phyloP scores from a whole-genome alignment of 1,140 invertebrate species.

The Globodera ellingtonae region DNA sequence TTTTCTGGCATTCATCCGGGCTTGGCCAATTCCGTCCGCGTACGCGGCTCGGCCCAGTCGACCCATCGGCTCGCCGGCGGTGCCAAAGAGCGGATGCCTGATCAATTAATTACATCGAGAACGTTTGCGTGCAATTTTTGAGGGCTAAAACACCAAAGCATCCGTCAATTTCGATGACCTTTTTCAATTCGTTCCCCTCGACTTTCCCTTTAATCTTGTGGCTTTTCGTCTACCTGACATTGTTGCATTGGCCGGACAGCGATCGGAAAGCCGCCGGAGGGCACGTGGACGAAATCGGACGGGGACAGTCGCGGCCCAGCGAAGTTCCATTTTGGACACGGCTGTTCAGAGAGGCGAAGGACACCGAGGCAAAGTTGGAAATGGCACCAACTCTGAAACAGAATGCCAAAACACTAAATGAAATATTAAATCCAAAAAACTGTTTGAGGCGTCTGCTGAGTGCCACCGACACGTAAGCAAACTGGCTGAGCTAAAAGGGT shows the following conservation, averaged over 20 bases:
- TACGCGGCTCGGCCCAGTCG: constrained; percentile 35
- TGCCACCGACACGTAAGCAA: constrained; percentile 40
- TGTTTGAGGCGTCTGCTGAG: constrained; percentile 41
- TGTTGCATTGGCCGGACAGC: constrained; percentile 47
- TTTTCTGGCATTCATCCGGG: neutral
- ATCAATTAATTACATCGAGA: neutral
- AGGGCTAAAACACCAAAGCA: too few relatives aligned
- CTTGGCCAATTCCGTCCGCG: constrained; percentile 33
- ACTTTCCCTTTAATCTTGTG: too few relatives aligned
- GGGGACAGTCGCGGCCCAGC: constrained; percentile 33
- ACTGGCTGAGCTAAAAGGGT: constrained; percentile 38
- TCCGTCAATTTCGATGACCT: too few relatives aligned
- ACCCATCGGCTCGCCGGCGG: constrained; percentile 44
- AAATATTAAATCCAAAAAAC: constrained; percentile 34
- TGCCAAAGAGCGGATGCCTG: constrained; percentile 41
- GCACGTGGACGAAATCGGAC: constrained; percentile 26
- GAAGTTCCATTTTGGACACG: constrained; percentile 29
- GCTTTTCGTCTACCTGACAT: constrained; percentile 21
- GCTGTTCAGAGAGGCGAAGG: neutral
- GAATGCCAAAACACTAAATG: constrained; percentile 18
- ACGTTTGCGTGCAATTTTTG: too few relatives aligned
- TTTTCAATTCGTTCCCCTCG: too few relatives aligned
- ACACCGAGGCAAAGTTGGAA: constrained; percentile 6
- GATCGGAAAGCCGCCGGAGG: constrained; percentile 40
- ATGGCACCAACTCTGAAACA: constrained; percentile 15